Evolutionary conservation across 2,113 vertebrate species (phyloP).

Genomic region (Siniperca knerii): DNA sequence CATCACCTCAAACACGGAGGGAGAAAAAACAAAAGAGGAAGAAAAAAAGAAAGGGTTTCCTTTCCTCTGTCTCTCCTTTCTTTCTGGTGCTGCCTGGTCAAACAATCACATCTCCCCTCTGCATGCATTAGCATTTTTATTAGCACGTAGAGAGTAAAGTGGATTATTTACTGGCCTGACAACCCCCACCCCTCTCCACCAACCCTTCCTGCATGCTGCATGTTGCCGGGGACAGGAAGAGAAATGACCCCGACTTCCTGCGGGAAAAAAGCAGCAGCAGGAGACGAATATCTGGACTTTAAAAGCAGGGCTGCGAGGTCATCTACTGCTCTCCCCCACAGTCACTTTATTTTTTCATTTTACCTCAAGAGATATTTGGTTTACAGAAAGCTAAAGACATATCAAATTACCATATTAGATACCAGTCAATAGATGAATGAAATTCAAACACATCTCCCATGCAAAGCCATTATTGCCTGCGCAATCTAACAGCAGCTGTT

Average conservation of each 20-base stretch:
- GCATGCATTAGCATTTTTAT: slow-evolving; percentile 82
- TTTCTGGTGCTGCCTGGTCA: slow-evolving; percentile 42
- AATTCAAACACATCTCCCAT: not conserved
- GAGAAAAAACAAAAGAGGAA: not conserved
- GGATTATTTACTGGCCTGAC: slow-evolving; percentile 71
- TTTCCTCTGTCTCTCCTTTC: slow-evolving; percentile 23
- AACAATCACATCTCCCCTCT: slow-evolving; percentile 44
- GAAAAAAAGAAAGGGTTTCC: slow-evolving; percentile 6
- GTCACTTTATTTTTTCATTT: slow-evolving; percentile 2
- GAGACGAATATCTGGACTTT: slow-evolving; percentile 35
- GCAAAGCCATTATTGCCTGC: not conserved
- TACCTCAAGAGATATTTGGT: not conserved
- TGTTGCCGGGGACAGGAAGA: slow-evolving; percentile 30
- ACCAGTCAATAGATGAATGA: not conserved
- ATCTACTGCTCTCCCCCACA: not conserved
- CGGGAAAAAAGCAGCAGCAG: slow-evolving; percentile 3
- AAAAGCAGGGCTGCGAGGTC: slow-evolving; percentile 18
- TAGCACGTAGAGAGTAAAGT: slow-evolving; percentile 65
- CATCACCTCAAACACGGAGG: slow-evolving; percentile 61
- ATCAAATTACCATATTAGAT: not conserved
- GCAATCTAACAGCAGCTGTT: not conserved
- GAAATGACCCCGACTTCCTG: slow-evolving; percentile 54
- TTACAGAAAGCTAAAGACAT: not conserved
- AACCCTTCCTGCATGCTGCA: slow-evolving; percentile 8
- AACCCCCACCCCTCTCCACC: slow-evolving; percentile 20